phyloP scores from a whole-genome alignment of 2,888 invertebrate genomes.

The Lamellibrachia columna region DNA sequence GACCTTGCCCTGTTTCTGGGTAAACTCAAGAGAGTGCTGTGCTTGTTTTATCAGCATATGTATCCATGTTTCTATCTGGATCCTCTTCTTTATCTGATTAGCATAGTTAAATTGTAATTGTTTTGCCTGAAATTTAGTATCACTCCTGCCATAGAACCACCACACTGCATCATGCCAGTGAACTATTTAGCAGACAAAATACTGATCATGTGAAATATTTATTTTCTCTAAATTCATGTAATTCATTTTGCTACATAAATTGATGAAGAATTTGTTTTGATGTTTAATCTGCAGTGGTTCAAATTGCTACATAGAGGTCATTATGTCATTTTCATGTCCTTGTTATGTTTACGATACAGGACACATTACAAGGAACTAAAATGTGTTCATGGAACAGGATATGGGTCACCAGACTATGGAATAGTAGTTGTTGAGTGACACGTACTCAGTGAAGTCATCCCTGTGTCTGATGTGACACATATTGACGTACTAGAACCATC shows the following conservation, averaged over 20 bases:
- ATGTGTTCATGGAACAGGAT: neutral
- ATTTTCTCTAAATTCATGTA: neutral
- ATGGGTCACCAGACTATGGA: neutral
- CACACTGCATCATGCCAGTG: too few species aligned
- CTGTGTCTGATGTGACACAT: neutral
- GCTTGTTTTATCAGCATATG: neutral
- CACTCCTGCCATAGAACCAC: too few species aligned
- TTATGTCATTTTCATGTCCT: neutral
- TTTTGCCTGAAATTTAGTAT: too few species aligned
- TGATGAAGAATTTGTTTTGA: too few species aligned
- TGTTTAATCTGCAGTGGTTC: neutral
- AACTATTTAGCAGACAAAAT: neutral
- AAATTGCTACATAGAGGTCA: neutral
- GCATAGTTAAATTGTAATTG: too few species aligned
- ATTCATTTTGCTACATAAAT: too few species aligned
- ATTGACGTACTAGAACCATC: too few species aligned
- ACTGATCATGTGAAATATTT: neutral
- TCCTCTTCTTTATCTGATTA: too few species aligned
- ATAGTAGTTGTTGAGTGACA: neutral
- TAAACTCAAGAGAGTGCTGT: neutral
- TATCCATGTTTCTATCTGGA: neutral
- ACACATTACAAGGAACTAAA: neutral
- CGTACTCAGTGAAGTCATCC: neutral
- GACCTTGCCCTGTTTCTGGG: neutral
- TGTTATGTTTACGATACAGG: neutral